Percentiles rank a stretch among this genome's conserved stretches.
These are phyloP conservation scores for Promerops cafer DNA, from an alignment of 2,113 vertebrate species.

Conservation along the genomic window DNA sequence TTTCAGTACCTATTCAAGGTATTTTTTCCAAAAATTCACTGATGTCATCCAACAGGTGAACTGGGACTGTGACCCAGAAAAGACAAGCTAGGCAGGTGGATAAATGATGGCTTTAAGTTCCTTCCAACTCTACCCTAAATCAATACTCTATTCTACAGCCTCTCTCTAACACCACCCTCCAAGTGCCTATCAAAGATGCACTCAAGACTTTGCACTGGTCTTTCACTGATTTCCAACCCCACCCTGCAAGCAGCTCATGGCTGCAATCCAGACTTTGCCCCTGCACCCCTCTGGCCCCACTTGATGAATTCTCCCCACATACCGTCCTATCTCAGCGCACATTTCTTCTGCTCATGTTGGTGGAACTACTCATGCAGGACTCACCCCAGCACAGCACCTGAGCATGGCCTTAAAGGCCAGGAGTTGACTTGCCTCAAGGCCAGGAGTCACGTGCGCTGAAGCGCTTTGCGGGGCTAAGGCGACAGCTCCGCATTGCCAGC, in stretches of 20 bases:
- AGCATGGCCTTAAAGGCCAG: background rate
- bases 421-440: background rate
- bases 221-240: background rate
- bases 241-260: background rate
- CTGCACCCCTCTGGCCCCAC: background rate
- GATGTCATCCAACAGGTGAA: background rate
- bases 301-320: background rate
- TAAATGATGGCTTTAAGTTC: background rate
- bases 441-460: background rate
- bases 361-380: background rate
- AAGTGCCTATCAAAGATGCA: background rate
- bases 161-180: background rate
- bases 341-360: fast-evolving
- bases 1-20: background rate
- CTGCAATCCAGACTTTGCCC: slow-evolving; percentile 1
- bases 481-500: background rate
- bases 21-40: background rate
- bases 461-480: background rate
- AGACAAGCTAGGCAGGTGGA: background rate
- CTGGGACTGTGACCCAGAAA: background rate
- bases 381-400: background rate
- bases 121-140: background rate
- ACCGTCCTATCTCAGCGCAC: background rate
- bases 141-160: background rate
- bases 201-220: slow-evolving; percentile 18